phyloP scores from a whole-genome alignment of 2,113 vertebrate genomes.

The Paramisgurnus dabryanus region DNA sequence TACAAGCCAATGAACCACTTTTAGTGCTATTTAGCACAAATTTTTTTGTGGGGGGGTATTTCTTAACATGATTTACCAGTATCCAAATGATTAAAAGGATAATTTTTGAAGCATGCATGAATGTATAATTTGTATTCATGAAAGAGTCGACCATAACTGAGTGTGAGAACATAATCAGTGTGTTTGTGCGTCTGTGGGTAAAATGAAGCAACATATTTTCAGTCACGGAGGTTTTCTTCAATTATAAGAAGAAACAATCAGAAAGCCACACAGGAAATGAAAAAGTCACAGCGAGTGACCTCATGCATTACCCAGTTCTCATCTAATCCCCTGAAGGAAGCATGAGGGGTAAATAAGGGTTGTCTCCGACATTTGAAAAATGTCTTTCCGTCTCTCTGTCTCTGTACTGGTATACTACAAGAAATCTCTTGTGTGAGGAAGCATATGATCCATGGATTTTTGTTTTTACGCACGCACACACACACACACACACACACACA shows the following conservation, averaged over 20 bases:
- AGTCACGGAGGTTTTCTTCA: conserved; percentile 63
- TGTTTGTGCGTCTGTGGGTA: conserved; percentile 41
- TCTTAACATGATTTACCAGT: conserved; percentile 27
- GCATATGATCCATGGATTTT: conserved; percentile 9
- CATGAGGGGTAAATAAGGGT: conserved; percentile 26
- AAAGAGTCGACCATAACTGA: not conserved
- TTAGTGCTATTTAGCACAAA: no score
- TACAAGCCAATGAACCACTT: no score
- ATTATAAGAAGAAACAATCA: conserved; percentile 67
- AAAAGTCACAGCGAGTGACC: conserved; percentile 64
- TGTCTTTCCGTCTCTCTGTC: not conserved
- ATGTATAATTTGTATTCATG: conserved; percentile 37
- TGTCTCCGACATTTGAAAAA: not conserved
- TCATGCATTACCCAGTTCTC: not conserved
- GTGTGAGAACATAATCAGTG: conserved; percentile 27
- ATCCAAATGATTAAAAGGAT: conserved; percentile 28
- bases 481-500: no score
- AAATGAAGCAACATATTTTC: conserved; percentile 56
- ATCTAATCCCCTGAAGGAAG: conserved; percentile 33
- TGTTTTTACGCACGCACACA: conserved; percentile 11
- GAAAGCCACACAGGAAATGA: conserved; percentile 71
- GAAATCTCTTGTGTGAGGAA: conserved; percentile 27
- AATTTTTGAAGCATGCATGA: conserved; percentile 11
- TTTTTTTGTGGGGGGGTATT: conserved; percentile 1
- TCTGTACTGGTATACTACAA: not conserved